Percentiles rank a stretch among this genome's conserved stretches.
phyloP scores from a whole-genome alignment of 1,140 invertebrate species.

The Delia radicum region DNA sequence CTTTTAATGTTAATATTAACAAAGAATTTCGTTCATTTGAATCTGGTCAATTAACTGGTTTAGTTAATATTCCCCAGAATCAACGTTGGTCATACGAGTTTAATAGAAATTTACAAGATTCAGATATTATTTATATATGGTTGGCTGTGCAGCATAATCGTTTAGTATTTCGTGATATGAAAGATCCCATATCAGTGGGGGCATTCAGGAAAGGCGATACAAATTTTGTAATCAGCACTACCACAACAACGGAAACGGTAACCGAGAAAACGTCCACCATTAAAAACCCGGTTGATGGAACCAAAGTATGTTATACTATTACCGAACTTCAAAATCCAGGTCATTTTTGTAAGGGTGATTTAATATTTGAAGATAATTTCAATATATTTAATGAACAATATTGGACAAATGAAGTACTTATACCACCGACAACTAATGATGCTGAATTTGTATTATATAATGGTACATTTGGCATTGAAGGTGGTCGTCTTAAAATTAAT shows the following conservation, averaged over 20 bases:
- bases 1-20: conserved; percentile 50
- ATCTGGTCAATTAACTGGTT: conserved; percentile 37
- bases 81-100: conserved; percentile 38
- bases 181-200: conserved; percentile 23
- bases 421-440: conserved; percentile 23
- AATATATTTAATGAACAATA: conserved; percentile 23
- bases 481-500: conserved; percentile 25
- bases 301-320: not conserved
- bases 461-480: not conserved
- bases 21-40: conserved; percentile 42
- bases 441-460: conserved; percentile 29
- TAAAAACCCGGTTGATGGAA: not conserved
- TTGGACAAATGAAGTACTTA: conserved; percentile 29
- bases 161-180: conserved; percentile 35
- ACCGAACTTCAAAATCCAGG: not conserved
- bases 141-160: conserved; percentile 43
- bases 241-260: not conserved
- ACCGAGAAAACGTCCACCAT: not conserved
- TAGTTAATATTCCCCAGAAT: conserved; percentile 31
- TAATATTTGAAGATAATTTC: conserved; percentile 35
- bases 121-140: conserved; percentile 43
- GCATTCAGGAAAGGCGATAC: not conserved
- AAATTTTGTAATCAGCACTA: not conserved
- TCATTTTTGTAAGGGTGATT: conserved; percentile 26
- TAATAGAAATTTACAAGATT: conserved; percentile 30